Evolutionary conservation across 2,888 invertebrate genomes (phyloP).

Genomic region (Danaus chrysippus): DNA sequence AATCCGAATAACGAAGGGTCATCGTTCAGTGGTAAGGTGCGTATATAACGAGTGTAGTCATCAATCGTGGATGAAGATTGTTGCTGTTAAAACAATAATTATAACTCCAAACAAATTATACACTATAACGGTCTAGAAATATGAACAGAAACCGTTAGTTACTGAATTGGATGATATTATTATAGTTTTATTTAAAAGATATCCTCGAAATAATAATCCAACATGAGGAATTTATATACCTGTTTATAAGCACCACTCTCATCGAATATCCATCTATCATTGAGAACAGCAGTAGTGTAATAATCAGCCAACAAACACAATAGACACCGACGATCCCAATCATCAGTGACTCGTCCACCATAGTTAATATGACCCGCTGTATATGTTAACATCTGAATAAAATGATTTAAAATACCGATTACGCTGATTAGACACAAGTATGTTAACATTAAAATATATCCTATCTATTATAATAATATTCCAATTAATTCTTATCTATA

Average conservation of each 20-base stretch:
- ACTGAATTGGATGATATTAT: background rate
- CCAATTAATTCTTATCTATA: too few species aligned
- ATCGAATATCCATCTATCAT: constrained; percentile 81
- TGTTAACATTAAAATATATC: too few species aligned
- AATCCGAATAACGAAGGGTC: constrained; percentile 87
- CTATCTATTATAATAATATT: too few species aligned
- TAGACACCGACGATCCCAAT: constrained; percentile 92
- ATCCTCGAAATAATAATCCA: too few species aligned
- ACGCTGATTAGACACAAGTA: too few species aligned
- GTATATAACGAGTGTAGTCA: constrained; percentile 83
- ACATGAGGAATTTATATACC: constrained; percentile 59
- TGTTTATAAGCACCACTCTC: constrained; percentile 82
- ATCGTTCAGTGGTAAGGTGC: constrained; percentile 86
- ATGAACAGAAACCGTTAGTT: background rate
- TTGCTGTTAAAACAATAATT: constrained; percentile 54
- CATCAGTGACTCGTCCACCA: constrained; percentile 93
- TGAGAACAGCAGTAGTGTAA: constrained; percentile 82
- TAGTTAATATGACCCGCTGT: constrained; percentile 90
- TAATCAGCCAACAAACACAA: constrained; percentile 87
- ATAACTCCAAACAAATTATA: background rate
- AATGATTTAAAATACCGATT: background rate
- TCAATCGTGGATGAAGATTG: constrained; percentile 63
- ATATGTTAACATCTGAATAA: constrained; percentile 80
- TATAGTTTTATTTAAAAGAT: too few species aligned
- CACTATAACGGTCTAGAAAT: background rate